A percentile compares a stretch with the other conserved stretches of the same genome.
phyloP scores from a whole-genome alignment of 1,140 invertebrate genomes.

The Cotesia glomerata region DNA sequence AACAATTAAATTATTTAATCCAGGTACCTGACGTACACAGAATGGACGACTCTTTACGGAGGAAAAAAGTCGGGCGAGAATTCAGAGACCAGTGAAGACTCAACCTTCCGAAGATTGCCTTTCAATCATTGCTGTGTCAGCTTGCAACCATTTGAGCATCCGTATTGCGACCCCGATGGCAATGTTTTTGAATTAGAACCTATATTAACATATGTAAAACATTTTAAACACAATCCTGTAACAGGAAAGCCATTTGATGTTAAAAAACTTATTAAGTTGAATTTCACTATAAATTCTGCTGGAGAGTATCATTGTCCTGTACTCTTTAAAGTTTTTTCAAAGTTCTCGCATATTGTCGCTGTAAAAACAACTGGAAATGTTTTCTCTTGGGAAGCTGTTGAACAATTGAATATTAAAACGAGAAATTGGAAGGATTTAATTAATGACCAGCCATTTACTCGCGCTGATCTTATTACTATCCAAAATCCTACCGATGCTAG shows the following conservation, averaged over 20 bases:
- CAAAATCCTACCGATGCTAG: constrained; percentile 90
- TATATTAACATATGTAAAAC: constrained; percentile 89
- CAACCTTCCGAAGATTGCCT: constrained; percentile 88
- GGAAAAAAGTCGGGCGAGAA: constrained; percentile 80
- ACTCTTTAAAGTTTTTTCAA: constrained; percentile 93
- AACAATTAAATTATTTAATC: constrained; percentile 29
- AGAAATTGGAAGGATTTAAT: constrained; percentile 95
- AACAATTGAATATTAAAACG: constrained; percentile 95
- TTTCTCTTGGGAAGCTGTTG: constrained; percentile 93
- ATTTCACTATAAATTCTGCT: constrained; percentile 87
- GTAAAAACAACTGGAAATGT: constrained; percentile 95
- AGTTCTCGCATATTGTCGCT: constrained; percentile 93
- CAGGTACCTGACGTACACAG: constrained; percentile 94
- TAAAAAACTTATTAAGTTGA: constrained; percentile 88
- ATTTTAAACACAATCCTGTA: constrained; percentile 93
- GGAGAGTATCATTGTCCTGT: constrained; percentile 94
- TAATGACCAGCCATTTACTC: constrained; percentile 87
- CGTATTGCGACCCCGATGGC: constrained; percentile 87
- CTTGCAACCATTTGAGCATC: constrained; percentile 90
- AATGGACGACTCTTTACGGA: constrained; percentile 95
- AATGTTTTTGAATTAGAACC: constrained; percentile 89
- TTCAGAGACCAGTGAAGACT: constrained; percentile 71
- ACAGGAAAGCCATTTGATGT: constrained; percentile 87
- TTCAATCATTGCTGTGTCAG: constrained; percentile 93
- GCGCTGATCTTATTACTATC: constrained; percentile 92